phyloP scores from a whole-genome alignment of 2,888 invertebrate genomes.

The Caenorhabditis japonica region DNA sequence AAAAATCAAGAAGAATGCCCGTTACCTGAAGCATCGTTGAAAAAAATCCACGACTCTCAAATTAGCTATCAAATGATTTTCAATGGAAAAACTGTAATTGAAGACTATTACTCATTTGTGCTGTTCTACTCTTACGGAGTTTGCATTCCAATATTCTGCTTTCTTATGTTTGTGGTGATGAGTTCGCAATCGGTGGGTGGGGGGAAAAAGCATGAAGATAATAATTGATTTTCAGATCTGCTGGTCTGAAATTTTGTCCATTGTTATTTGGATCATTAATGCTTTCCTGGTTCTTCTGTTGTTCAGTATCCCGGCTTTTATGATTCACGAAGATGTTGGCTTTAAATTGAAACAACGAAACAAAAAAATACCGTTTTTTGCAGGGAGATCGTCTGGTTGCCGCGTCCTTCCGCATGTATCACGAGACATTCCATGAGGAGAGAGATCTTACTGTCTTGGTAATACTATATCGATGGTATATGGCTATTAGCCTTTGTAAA shows the following conservation, averaged over 20 bases:
- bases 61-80: conserved; percentile 52
- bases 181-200: conserved; percentile 35
- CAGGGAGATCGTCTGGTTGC: conserved; percentile 60
- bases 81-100: conserved; percentile 55
- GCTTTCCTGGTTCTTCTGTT: conserved; percentile 55
- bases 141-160: conserved; percentile 59
- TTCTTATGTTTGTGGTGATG: conserved; percentile 47
- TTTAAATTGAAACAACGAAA: not conserved
- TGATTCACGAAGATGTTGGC: conserved; percentile 63
- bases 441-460: conserved; percentile 61
- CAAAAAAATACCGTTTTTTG: conserved; percentile 4
- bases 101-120: conserved; percentile 58
- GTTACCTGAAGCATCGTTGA: conserved; percentile 48
- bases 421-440: conserved; percentile 63
- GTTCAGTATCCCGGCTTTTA: conserved; percentile 65
- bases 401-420: conserved; percentile 65
- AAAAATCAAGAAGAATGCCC: conserved; percentile 54
- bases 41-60: conserved; percentile 58
- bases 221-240: conserved; percentile 53
- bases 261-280: conserved; percentile 61
- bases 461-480: not conserved
- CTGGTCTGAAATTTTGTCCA: conserved; percentile 57
- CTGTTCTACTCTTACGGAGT: conserved; percentile 60
- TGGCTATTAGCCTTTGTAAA: too few species aligned
- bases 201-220: too few species aligned